Evolutionary conservation across 2,113 vertebrate genomes (phyloP), one percentile per base, ranked within the genome.

Genomic region (Actenoides hombroni): DNA sequence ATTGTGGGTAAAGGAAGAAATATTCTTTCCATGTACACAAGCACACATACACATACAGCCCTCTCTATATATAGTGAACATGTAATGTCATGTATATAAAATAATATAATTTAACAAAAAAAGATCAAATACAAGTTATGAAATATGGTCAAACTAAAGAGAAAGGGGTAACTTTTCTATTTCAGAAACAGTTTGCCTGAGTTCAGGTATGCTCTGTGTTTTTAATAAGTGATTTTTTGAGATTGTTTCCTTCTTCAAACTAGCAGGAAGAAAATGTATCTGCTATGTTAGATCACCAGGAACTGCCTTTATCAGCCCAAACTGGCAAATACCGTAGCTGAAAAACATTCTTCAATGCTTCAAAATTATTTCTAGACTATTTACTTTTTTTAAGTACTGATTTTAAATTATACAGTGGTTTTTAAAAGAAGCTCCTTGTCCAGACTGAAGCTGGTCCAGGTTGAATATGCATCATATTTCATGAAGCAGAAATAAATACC

Each of bases 351-450:
- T 63, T 74, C 56, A 39, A 3, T 33, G 60, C 18, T 80, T 94
- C 49, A 65, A 77, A 93, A 68, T 70, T 92, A 77, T 56, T 14
- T 1, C 42, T 88, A 48, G 29, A 26, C 42, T 90, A 67, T 74
- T 74, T 53, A 5, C 17, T 60, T 53, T 75, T 49, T 86, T 68
- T 18, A 75, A 90, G 51, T 24, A 33, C 48, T 65, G 69, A 75
- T 82, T 84, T 93, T 90, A 88, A 90, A 94, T 83, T 86, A 53
- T 76, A 88, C 37, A n/a, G 11, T 86, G 39, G 2, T 73, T 90
- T 95, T 93, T 51, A 73, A 93, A 96, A 82, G 64, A 82, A 86
- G 49, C 31, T 88, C 19, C 68, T 90, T 75, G 35, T 83, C 80
- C 77, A 61, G 56, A 88, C 39, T 53, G 29, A 64, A 92, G 60